Evolutionary conservation across 2,888 invertebrate species (phyloP).

Genomic region (Macropis europaea): DNA sequence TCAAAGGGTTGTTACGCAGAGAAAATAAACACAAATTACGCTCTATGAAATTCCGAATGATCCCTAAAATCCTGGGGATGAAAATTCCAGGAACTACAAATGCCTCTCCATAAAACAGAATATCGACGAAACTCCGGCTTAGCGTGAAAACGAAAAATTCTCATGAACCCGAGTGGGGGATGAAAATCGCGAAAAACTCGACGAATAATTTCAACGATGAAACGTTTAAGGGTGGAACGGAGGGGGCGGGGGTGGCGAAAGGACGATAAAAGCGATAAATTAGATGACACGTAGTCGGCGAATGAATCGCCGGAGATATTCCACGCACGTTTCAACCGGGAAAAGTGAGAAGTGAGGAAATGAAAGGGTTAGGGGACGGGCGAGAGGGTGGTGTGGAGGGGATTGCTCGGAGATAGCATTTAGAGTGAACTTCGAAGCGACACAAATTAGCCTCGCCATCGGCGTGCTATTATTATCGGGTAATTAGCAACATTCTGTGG

Average conservation of each 20-base stretch:
- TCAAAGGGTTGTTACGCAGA: no score
- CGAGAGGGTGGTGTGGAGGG: background rate
- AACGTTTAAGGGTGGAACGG: background rate
- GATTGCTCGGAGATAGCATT: constrained; percentile 3
- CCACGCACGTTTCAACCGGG: constrained; percentile 24
- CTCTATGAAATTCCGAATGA: no score
- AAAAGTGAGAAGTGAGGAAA: constrained; percentile 23
- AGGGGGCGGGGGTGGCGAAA: background rate
- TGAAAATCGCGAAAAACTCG: background rate
- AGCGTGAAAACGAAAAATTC: background rate
- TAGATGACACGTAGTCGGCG: background rate
- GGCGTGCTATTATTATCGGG: constrained; percentile 48
- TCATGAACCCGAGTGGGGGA: background rate
- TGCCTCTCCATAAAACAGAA: no score
- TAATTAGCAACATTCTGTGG: constrained; percentile 58
- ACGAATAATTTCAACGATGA: background rate
- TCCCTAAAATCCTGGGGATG: no score
- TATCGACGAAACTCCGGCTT: background rate
- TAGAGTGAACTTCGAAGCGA: constrained; percentile 19
- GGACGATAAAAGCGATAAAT: background rate
- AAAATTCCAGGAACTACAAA: no score
- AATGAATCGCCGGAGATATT: constrained; percentile 24
- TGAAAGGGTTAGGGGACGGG: background rate
- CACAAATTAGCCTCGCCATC: constrained; percentile 22
- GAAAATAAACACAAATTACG: no score